Base-by-base conservation (phyloP, 2,797 vertebrate species). In the Paramormyrops hopkinsi region DNA sequence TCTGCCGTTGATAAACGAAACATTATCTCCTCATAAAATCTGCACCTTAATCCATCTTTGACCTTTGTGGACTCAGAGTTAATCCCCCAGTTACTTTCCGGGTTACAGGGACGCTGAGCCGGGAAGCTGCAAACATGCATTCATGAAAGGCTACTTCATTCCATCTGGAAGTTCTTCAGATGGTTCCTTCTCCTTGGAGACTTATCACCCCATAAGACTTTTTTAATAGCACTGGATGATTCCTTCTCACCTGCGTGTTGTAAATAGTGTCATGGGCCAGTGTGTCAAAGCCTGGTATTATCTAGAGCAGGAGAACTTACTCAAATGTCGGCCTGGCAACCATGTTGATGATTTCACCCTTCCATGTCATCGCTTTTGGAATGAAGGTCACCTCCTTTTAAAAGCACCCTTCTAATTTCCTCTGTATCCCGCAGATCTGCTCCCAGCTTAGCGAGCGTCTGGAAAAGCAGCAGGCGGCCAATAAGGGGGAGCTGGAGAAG, bases 371-470 rank as follows among this genome's bases (percentile, higher is more conserved):
- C 4, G 25, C 4, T 37, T 59, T 41, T 48, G 14, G 86, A 6
- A 51, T 76, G 5, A 73, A 33, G 69, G 69, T 14, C 33, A 14
- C 73, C 17, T 9, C 9, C 37, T 87, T 65, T 65, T 22, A 46
- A 46, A 88, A 19, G 84, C 17, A 7, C 29, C 25, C 12, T 65
- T 69, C 59, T 86, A 29, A 76, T 85, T 6, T 14, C 11, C 8
- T 91, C 29, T 91, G 65, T 92, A 8, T 93, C 73, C 91, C 41
- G 91, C 91, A 99, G 99, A 99, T 99, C 94, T 99, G 98, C 95
- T 99, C 98, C 92, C 99, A 99, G 94, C 96, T 99, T 94, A 99
- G 99, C 6, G 97, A 98, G 93, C 96, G 99, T 90, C 94, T 99
- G 92, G 99, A 99, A 95, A 99, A 98, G 93, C 98, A 99, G 88